phyloP scores from a whole-genome alignment of 2,888 invertebrate genomes.

The Torymus auratus region DNA sequence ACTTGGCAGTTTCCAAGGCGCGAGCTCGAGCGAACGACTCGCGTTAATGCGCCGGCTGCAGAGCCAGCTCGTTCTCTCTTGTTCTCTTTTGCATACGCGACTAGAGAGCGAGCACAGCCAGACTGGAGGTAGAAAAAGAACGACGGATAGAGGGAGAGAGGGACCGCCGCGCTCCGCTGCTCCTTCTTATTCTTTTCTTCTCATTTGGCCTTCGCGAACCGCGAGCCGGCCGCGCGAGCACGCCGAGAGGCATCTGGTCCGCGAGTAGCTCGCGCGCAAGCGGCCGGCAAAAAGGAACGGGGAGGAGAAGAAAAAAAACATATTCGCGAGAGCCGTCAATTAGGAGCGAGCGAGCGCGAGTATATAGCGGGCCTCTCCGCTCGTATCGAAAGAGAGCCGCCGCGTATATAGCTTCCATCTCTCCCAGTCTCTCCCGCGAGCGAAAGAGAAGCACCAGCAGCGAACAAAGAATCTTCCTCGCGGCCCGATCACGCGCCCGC shows the following conservation, averaged over 20 bases:
- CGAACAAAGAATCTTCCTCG: slow-evolving; percentile 55
- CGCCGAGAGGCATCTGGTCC: slow-evolving; percentile 64
- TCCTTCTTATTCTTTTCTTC: slow-evolving; percentile 10
- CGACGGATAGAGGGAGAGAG: slow-evolving; percentile 61
- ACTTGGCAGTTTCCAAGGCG: slow-evolving; percentile 55
- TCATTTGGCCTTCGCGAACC: slow-evolving; percentile 35
- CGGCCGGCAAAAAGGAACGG: slow-evolving; percentile 67
- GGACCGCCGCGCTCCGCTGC: background rate
- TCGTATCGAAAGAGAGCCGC: slow-evolving; percentile 56
- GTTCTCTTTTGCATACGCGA: slow-evolving; percentile 67
- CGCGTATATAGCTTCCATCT: slow-evolving; percentile 58
- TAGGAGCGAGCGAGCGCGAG: slow-evolving; percentile 65
- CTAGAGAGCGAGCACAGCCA: slow-evolving; percentile 59
- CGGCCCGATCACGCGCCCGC: slow-evolving; percentile 48
- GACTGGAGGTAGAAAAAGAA: slow-evolving; percentile 27
- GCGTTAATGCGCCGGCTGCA: slow-evolving; percentile 66
- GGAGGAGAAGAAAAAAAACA: slow-evolving; percentile 61
- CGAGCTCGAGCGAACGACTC: slow-evolving; percentile 60
- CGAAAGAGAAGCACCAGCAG: no score
- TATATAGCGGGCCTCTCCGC: slow-evolving; percentile 45
- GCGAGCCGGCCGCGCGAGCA: slow-evolving; percentile 48
- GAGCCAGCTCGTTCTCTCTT: slow-evolving; percentile 64
- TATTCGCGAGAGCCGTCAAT: slow-evolving; percentile 74
- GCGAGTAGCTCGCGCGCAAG: slow-evolving; percentile 60
- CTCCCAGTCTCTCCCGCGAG: slow-evolving; percentile 59